A percentile compares a stretch with the other conserved stretches of the same genome.
These are phyloP conservation scores for Dermochelys coriacea DNA, from an alignment of 2,797 vertebrate species.

Conservation along the genomic window DNA sequence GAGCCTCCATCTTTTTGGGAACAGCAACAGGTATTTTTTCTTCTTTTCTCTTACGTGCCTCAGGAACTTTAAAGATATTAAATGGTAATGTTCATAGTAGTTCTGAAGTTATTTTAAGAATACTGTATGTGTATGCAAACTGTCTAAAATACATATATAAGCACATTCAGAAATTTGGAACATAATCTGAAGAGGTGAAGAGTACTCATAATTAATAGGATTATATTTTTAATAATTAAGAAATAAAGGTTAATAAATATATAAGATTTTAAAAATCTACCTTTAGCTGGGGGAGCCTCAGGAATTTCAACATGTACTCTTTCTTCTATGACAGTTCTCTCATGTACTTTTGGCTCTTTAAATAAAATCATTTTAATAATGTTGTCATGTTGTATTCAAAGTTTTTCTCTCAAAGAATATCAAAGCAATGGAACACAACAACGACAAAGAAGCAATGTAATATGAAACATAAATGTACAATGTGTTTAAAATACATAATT, in stretches of 20 bases:
- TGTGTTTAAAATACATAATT: conserved; percentile 57
- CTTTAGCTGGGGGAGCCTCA: conserved; percentile 71
- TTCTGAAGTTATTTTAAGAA: conserved; percentile 21
- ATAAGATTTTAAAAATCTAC: conserved; percentile 72
- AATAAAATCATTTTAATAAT: conserved; percentile 75
- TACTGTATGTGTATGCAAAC: neutral
- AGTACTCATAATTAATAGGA: neutral
- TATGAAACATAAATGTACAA: neutral
- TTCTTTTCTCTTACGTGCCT: conserved; percentile 79
- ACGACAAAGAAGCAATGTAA: conserved; percentile 57
- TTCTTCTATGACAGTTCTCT: conserved; percentile 72
- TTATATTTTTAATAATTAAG: neutral
- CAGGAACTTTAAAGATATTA: conserved; percentile 80
- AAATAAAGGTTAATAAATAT: neutral
- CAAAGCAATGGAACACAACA: conserved; percentile 39
- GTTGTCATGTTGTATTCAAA: conserved; percentile 25
- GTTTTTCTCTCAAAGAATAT: conserved; percentile 8
- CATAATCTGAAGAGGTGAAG: neutral
- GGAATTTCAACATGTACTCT: conserved; percentile 62
- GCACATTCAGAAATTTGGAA: neutral
- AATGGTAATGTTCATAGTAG: neutral
- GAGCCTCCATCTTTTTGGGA: conserved; percentile 78
- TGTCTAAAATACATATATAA: neutral
- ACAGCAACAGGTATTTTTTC: conserved; percentile 70
- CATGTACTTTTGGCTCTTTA: conserved; percentile 78